A percentile compares a stretch with the other conserved stretches of the same genome.
Conservation (phyloP, 2,797 vertebrate species). For the Anguilla pacifica region DNA sequence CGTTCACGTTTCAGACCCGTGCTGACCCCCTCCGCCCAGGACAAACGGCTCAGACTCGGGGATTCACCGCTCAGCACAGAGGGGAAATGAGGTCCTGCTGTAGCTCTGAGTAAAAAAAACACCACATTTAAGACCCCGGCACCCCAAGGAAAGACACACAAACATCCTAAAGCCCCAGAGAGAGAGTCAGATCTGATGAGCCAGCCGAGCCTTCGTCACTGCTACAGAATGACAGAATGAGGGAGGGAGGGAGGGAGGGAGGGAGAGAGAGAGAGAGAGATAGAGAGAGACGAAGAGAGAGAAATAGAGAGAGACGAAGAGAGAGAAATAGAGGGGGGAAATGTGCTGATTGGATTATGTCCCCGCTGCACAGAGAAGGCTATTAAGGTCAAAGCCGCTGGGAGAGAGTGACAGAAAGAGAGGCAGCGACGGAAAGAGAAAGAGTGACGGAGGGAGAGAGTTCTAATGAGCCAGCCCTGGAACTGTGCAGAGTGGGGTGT, state of each 20-base stretch:
- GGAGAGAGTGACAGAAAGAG: constrained; percentile 28
- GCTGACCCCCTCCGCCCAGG: neutral
- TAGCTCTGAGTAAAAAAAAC: neutral
- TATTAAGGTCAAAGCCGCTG: constrained; percentile 56
- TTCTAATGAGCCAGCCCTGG: constrained; percentile 7
- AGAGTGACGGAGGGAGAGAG: constrained; percentile 22
- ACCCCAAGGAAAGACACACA: neutral
- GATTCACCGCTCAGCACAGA: neutral
- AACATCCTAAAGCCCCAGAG: neutral
- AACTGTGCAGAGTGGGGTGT: neutral
- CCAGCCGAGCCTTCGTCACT: neutral
- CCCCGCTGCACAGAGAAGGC: constrained; percentile 32
- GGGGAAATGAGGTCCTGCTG: neutral
- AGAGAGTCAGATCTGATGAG: neutral
- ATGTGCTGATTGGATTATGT: constrained; percentile 10
- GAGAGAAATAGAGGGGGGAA: neutral
- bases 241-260: neutral
- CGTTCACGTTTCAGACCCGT: neutral
- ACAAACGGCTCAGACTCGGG: neutral
- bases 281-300: too few species aligned
- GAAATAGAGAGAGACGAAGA: neutral
- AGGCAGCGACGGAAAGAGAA: constrained; percentile 13
- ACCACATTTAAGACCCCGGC: neutral
- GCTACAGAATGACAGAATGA: neutral
- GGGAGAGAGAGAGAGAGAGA: neutral